Base-by-base conservation (phyloP, 1,140 invertebrate species). In the Vanessa tameamea region DNA sequence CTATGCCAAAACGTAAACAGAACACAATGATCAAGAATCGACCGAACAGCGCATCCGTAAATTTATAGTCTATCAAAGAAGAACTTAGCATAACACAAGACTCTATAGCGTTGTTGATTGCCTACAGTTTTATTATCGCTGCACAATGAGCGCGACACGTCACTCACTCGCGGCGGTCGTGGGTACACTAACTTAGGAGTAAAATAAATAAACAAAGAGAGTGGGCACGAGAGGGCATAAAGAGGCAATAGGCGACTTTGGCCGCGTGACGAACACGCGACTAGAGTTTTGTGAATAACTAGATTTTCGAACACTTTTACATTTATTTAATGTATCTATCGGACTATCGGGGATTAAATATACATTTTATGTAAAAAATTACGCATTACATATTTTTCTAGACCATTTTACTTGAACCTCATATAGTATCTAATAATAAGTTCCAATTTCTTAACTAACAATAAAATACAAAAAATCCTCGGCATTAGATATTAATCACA, bases 101-200 rank as follows among this genome's bases (percentile, higher is more conserved):
- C 84, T 78, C 68, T 63, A 72, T 74, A 78, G 75, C 81, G 81
- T 79, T 68, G 73, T 78, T 79, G 77, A 81, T 76, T 80, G 78
- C 73, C 77, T 79, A 84, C 79, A 81, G 31, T 80, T 80, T 78
- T 86, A 82, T 78, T 79, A 80, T 85, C 77, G 77, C 82, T 70
- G 72, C 68, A 74, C 69, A 69, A 59, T 55, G 73, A 75, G 76
- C 80, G 77, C 79, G 77, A 83, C 86, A 82, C 88, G 87, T 85
- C 83, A 84, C 78, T 73, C 85, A 78, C 83, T 81, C 83, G 78
- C 86, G 82, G 80, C 84, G 75, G 74, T 70, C 85, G 83, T 88
- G 72, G 81, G 75, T 81, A 78, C 70, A 90, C 88, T 90, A 88
- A 86, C 78, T 89, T 85, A 84, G 69, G 69, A 71, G 83, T 82